Percentiles rank a stretch among this genome's conserved stretches.
Evolutionary conservation across 2,113 vertebrate species (phyloP).

Genomic region (Neogobius melanostomus): DNA sequence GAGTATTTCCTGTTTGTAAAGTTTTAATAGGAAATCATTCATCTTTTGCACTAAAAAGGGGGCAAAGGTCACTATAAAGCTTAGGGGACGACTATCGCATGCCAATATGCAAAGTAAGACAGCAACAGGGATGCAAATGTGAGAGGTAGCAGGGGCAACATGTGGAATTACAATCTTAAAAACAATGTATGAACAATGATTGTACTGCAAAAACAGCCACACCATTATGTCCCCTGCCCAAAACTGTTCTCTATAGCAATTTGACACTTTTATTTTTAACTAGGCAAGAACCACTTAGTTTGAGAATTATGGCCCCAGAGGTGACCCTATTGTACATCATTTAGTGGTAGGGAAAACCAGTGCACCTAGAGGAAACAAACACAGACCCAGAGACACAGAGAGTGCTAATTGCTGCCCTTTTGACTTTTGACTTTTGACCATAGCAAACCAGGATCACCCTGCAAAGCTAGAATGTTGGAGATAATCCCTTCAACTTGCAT

Average conservation of each 20-base stretch:
- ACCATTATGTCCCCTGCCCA: too few species aligned
- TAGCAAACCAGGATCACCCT: background rate
- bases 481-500: background rate
- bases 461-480: background rate
- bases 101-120: slow-evolving; percentile 18
- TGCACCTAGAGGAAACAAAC: too few species aligned
- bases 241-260: too few species aligned
- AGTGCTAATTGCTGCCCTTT: background rate
- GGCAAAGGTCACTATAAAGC: background rate
- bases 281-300: background rate
- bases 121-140: slow-evolving; percentile 12
- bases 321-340: too few species aligned
- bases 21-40: slow-evolving; percentile 6
- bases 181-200: background rate
- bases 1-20: slow-evolving; percentile 4
- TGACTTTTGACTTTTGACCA: background rate
- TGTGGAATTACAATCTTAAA: background rate
- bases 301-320: too few species aligned
- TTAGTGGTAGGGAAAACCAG: too few species aligned
- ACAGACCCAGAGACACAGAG: too few species aligned
- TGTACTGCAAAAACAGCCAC: background rate
- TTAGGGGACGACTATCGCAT: background rate
- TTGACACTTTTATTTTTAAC: too few species aligned
- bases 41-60: background rate
- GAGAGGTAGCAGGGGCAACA: background rate